Percentiles rank a stretch among this genome's conserved stretches.
These are phyloP conservation scores for Bufo bufo DNA, from an alignment of 2,113 vertebrate genomes.

Conservation along the genomic window DNA sequence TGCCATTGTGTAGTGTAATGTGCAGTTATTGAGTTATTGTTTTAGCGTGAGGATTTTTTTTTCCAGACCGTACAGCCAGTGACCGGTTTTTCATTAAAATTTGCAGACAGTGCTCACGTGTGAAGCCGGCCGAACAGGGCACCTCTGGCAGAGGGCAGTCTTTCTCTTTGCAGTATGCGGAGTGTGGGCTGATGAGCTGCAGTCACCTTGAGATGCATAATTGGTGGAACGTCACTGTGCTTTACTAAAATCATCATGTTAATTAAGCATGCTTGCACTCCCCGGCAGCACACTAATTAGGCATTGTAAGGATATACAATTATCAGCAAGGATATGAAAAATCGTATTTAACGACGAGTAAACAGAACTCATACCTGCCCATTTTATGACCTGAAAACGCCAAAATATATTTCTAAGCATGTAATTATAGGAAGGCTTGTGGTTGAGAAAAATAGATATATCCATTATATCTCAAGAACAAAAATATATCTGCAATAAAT, in stretches of 20 bases:
- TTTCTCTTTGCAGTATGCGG: not conserved
- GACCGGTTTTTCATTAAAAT: not conserved
- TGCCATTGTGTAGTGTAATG: not conserved
- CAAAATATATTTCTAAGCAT: not conserved
- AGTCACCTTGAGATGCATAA: conserved; percentile 13
- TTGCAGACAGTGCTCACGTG: not conserved
- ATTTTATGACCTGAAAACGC: not conserved
- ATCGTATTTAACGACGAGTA: not conserved
- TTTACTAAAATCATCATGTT: not conserved
- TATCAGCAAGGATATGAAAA: not conserved
- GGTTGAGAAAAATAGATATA: not conserved
- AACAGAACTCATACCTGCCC: not conserved
- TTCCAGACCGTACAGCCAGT: not conserved
- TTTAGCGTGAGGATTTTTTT: not conserved
- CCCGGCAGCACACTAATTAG: not conserved
- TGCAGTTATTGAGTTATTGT: not conserved
- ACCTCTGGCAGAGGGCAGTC: not conserved
- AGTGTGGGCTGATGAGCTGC: not conserved
- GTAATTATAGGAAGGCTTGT: not conserved
- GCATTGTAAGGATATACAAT: not conserved
- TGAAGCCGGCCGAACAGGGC: not conserved
- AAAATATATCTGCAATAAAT: no score
- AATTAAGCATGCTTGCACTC: not conserved
- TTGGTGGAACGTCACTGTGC: conserved; percentile 1
- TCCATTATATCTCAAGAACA: not conserved